Base-by-base conservation (phyloP, 2,888 invertebrate species). In the Nemapogon koenigi region DNA sequence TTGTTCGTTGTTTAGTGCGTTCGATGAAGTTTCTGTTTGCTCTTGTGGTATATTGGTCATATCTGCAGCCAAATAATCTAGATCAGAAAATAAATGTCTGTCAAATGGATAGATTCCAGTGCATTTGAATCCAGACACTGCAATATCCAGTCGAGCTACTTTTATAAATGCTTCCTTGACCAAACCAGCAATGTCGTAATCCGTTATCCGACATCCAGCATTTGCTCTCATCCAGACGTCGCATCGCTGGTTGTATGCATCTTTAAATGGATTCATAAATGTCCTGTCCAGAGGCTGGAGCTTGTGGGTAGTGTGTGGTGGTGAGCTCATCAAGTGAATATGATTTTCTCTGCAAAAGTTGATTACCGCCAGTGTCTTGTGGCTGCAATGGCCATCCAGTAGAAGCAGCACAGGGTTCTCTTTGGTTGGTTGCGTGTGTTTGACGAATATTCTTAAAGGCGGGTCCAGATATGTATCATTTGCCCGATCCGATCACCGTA, bases 181-280 rank as follows among this genome's bases (percentile, higher is more conserved):
- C n/a, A 46, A 16, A 26, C 41, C 43, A 22, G 47, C 42, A 42
- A 47, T 45, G 16, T 43, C 45, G 37, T 38, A 47, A 3, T 48
- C 46, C 4, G 43, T 46, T 22, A 46, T 43, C 28, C 45, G 39
- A 33, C 28, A 25, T 33, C 46, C 45, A 35, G 46, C 39, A 41
- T 49, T 47, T 38, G 43, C 22, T 43, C 46, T 43, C 40, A 48
- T 47, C 44, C 44, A 47, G 36, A 42, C 1, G 10, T 38, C 45
- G 22, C 46, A 46, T 41, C 18, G 41, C 16, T 47, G 32, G 31
- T 29, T 41, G 16, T 43, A 45, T 15, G 45, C 45, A 41, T 44
- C 37, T 40, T 50, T 50, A 31, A 50, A 46, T 10, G 49, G 48
- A 31, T 46, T 47, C 46, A 49, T 48, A 32, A 49, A 48, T 27